A percentile compares a stretch with the other conserved stretches of the same genome.
These are phyloP conservation scores for Sclerodermus sp. DNA, from an alignment of 2,888 invertebrate species.

Conservation along the genomic window DNA sequence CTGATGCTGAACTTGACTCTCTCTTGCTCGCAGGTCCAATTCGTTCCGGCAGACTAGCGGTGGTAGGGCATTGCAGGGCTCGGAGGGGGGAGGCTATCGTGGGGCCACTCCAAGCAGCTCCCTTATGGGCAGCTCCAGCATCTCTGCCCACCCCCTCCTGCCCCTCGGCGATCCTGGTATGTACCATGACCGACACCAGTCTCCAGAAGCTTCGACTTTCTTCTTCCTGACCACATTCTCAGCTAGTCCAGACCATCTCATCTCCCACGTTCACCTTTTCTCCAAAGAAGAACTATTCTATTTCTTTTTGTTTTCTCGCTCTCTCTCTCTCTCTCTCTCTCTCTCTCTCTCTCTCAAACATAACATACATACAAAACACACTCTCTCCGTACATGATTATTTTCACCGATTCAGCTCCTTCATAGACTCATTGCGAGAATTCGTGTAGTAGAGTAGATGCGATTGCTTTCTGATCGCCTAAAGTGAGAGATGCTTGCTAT, in stretches of 20 bases:
- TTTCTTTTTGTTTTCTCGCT: too few species aligned
- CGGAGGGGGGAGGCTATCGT: slow-evolving; percentile 71
- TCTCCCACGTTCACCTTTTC: too few species aligned
- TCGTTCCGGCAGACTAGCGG: slow-evolving; percentile 81
- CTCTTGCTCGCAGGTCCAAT: slow-evolving; percentile 80
- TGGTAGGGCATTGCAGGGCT: slow-evolving; percentile 63
- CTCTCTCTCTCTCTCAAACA: slow-evolving; percentile 2
- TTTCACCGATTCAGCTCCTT: too few species aligned
- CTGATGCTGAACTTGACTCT: slow-evolving; percentile 59
- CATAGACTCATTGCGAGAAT: too few species aligned
- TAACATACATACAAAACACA: too few species aligned
- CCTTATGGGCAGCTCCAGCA: slow-evolving; percentile 79
- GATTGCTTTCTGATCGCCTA: too few species aligned
- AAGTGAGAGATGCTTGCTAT: too few species aligned
- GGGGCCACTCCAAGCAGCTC: slow-evolving; percentile 61
- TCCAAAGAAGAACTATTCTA: too few species aligned
- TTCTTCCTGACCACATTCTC: too few species aligned
- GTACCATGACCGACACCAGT: slow-evolving; percentile 55
- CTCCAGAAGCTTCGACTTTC: slow-evolving; percentile 28
- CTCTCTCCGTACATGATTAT: too few species aligned
- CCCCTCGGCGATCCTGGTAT: slow-evolving; percentile 73
- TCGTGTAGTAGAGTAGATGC: too few species aligned
- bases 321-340: not conserved
- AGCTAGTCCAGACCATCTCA: too few species aligned
- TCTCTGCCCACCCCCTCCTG: slow-evolving; percentile 92